phyloP scores from a whole-genome alignment of 2,888 invertebrate species.

The Incurvaria masculella region DNA sequence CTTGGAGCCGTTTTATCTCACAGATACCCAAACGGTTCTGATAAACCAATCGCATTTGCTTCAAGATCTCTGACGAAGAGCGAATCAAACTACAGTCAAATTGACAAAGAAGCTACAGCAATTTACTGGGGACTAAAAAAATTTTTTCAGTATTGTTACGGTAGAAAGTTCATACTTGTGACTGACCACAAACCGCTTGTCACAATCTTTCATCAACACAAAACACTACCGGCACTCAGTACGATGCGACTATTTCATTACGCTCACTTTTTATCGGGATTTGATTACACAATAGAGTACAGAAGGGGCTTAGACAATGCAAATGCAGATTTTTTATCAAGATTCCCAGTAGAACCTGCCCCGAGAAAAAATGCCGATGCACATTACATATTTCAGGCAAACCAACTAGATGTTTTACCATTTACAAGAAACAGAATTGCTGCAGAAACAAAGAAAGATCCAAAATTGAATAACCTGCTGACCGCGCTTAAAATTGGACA shows the following conservation, averaged over 20 bases:
- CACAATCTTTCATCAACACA: constrained; percentile 25
- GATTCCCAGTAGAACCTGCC: not conserved
- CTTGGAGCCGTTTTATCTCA: constrained; percentile 24
- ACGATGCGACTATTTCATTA: constrained; percentile 18
- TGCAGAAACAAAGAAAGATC: constrained; percentile 9
- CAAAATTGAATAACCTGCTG: constrained; percentile 7
- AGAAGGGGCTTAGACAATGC: constrained; percentile 14
- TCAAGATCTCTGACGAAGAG: constrained; percentile 22
- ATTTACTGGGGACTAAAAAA: constrained; percentile 24
- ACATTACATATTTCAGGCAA: constrained; percentile 14
- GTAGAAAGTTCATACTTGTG: constrained; percentile 23
- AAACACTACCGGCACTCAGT: constrained; percentile 14
- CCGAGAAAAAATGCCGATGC: not conserved
- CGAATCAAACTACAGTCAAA: constrained; percentile 26
- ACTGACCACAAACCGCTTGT: too few species aligned
- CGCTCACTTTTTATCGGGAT: constrained; percentile 17
- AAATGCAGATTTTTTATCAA: constrained; percentile 9
- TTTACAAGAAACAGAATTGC: constrained; percentile 9
- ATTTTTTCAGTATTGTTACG: constrained; percentile 27
- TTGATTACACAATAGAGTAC: constrained; percentile 16
- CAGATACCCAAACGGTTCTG: constrained; percentile 20
- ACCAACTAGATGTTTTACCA: constrained; percentile 10
- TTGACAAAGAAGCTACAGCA: constrained; percentile 28
- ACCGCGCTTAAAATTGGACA: constrained; percentile 7
- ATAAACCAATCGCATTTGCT: constrained; percentile 27